Evolutionary conservation across 2,888 invertebrate species (phyloP).

Genomic region (Ichneumoninae sp.): DNA sequence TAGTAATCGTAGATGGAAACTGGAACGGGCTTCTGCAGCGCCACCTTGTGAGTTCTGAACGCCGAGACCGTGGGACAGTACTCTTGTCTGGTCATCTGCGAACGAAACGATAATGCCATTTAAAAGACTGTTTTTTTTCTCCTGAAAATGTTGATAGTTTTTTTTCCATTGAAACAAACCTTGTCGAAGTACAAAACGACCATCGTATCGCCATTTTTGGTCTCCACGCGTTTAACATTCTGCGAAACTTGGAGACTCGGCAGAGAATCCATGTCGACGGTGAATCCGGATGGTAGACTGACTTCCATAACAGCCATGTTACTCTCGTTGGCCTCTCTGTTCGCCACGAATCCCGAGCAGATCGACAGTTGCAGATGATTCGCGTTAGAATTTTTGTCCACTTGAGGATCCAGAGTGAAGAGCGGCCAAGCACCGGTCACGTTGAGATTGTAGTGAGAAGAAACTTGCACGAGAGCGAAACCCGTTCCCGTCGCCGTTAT

Average conservation of each 20-base stretch:
- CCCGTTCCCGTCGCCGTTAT: constrained; percentile 93
- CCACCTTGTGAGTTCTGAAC: constrained; percentile 92
- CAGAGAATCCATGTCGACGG: constrained; percentile 91
- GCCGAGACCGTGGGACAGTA: constrained; percentile 94
- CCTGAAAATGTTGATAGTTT: neutral
- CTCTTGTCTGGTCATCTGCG: constrained; percentile 86
- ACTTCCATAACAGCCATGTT: constrained; percentile 97
- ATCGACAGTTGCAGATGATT: constrained; percentile 92
- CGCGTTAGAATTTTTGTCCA: constrained; percentile 91
- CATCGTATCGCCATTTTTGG: constrained; percentile 88
- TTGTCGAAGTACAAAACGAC: constrained; percentile 91
- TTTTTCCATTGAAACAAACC: constrained; percentile 80
- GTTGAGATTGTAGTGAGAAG: constrained; percentile 93
- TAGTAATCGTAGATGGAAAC: constrained; percentile 96
- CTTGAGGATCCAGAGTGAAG: constrained; percentile 93
- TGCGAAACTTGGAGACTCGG: constrained; percentile 87
- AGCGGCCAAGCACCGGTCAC: constrained; percentile 95
- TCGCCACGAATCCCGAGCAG: constrained; percentile 91
- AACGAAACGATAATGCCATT: constrained; percentile 30
- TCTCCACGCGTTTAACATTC: constrained; percentile 89
- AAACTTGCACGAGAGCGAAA: constrained; percentile 91
- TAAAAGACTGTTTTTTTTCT: neutral
- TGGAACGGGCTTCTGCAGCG: constrained; percentile 93
- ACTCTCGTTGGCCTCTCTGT: constrained; percentile 89
- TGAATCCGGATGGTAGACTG: constrained; percentile 95